Evolutionary conservation across 2,888 invertebrate genomes (phyloP).

Genomic region (Troides aeacus): DNA sequence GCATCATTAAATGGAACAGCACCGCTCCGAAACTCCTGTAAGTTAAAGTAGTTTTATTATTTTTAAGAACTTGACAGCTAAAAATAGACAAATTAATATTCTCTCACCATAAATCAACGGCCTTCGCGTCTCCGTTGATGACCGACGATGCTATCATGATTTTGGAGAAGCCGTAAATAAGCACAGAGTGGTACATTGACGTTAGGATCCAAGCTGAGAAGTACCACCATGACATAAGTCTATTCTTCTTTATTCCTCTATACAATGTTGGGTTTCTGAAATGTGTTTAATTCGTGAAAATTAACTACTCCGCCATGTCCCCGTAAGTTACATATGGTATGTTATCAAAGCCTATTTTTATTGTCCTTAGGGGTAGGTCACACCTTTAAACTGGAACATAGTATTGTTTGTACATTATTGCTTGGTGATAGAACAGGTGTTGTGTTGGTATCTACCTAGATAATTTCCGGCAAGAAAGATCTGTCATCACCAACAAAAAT

Average conservation of each 20-base stretch:
- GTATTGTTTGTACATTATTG: no score
- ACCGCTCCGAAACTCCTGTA: conserved; percentile 80
- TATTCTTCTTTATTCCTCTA: conserved; percentile 81
- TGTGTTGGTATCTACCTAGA: no score
- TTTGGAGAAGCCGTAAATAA: conserved; percentile 81
- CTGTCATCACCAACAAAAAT: no score
- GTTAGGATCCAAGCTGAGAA: conserved; percentile 82
- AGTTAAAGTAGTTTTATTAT: neutral
- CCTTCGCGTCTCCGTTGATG: conserved; percentile 71
- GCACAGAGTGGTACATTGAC: conserved; percentile 82
- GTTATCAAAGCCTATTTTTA: no score
- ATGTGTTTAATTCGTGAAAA: no score
- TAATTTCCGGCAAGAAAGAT: no score
- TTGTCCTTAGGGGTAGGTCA: no score
- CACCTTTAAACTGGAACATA: no score
- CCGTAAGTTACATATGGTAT: no score
- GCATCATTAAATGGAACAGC: conserved; percentile 78
- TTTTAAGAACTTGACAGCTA: no score
- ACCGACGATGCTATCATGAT: conserved; percentile 70
- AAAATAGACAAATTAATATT: neutral
- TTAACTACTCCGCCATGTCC: no score
- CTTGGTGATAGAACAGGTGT: no score
- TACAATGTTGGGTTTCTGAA: conserved; percentile 84
- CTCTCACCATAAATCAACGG: conserved; percentile 75
- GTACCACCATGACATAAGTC: conserved; percentile 80